Evolutionary conservation across 2,113 vertebrate species (phyloP).

Genomic region (Tragelaphus scriptus): DNA sequence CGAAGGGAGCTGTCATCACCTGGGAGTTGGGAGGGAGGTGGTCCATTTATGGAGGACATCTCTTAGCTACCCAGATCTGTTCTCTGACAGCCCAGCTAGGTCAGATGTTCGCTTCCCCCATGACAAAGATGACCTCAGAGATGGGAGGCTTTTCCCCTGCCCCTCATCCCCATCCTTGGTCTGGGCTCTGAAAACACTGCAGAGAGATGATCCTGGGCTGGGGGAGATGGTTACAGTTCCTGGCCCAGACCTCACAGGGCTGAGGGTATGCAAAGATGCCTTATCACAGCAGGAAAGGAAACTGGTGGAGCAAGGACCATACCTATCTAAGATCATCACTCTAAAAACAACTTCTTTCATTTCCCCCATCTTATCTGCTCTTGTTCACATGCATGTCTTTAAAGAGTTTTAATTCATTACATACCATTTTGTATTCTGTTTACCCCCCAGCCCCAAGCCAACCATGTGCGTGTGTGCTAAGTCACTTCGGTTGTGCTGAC

Average conservation of each 20-base stretch:
- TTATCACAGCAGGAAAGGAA: not conserved
- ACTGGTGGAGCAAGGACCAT: not conserved
- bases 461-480: not conserved
- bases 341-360: not conserved
- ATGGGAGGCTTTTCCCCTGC: not conserved
- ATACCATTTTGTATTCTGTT: not conserved
- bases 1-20: not conserved
- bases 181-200: not conserved
- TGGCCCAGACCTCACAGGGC: not conserved
- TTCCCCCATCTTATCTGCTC: not conserved
- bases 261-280: not conserved
- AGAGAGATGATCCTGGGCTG: not conserved
- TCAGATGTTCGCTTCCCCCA: not conserved
- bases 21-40: not conserved
- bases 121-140: not conserved
- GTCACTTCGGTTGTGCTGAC: not conserved
- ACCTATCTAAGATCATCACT: not conserved
- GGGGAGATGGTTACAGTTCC: too few species aligned
- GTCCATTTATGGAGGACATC: not conserved
- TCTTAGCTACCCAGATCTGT: not conserved
- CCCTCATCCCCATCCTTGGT: not conserved
- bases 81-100: not conserved
- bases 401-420: too few species aligned
- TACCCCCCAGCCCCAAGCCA: rapidly evolving
- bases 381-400: not conserved